Percentiles rank a stretch among this genome's conserved stretches.
These are phyloP conservation scores for Enteromius anoplus DNA, from an alignment of 2,797 vertebrate species.

Conservation along the genomic window DNA sequence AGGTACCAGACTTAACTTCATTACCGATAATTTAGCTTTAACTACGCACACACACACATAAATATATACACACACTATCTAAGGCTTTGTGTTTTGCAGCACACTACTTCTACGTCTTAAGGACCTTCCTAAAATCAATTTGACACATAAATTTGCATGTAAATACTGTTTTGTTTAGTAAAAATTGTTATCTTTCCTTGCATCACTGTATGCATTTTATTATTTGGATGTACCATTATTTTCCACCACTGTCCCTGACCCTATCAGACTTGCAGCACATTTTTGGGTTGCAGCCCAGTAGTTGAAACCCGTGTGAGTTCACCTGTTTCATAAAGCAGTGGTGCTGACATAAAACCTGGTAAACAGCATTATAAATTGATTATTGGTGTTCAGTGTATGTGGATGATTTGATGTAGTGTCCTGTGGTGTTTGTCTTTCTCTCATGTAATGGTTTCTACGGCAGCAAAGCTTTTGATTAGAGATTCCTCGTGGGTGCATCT, in stretches of 20 bases:
- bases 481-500: slow-evolving; percentile 9
- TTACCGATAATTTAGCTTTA: not conserved
- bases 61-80: not conserved
- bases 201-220: not conserved
- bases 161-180: not conserved
- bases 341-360: not conserved
- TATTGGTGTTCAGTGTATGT: not conserved
- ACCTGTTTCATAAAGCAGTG: not conserved
- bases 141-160: not conserved
- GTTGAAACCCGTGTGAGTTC: not conserved
- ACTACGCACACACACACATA: not conserved
- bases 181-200: not conserved
- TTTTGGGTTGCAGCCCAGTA: not conserved
- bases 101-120: not conserved
- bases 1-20: not conserved
- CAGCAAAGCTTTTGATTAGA: slow-evolving; percentile 31
- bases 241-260: not conserved
- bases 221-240: not conserved
- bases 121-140: not conserved
- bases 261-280: not conserved
- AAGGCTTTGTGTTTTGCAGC: not conserved
- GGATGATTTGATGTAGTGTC: not conserved
- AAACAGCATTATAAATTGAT: not conserved
- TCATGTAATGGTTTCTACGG: slow-evolving; percentile 13
- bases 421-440: slow-evolving; percentile 9